A percentile compares a stretch with the other conserved stretches of the same genome.
Evolutionary conservation across 2,888 invertebrate genomes (phyloP).

Genomic region (Euplagia quadripunctaria): DNA sequence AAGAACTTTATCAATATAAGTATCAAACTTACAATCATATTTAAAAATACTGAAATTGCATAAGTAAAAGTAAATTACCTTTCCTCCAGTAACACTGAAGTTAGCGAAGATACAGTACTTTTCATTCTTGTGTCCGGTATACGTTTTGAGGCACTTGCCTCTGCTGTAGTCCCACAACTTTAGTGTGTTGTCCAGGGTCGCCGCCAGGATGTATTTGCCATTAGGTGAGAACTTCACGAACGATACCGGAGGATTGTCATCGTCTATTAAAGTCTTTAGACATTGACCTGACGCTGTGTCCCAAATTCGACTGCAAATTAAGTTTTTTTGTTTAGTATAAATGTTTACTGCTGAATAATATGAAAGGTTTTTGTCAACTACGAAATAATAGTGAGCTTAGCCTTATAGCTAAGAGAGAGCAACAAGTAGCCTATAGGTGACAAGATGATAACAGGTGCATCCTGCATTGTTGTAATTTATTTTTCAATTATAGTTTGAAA

Average conservation of each 20-base stretch:
- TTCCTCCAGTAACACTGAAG: conserved; percentile 99
- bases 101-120: conserved; percentile 99
- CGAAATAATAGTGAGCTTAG: too few species aligned
- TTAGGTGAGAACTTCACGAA: conserved; percentile 99
- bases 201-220: conserved; percentile 99
- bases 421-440: neutral
- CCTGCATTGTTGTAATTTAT: neutral
- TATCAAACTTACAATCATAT: too few species aligned
- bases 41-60: neutral
- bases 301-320: conserved; percentile 96
- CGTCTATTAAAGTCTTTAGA: conserved; percentile 99
- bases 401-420: too few species aligned
- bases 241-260: conserved; percentile 99
- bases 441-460: neutral
- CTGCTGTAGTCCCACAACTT: conserved; percentile 99
- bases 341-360: neutral
- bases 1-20: neutral
- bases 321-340: neutral
- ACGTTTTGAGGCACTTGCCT: conserved; percentile 99
- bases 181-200: conserved; percentile 98
- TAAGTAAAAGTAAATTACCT: conserved; percentile 87
- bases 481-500: neutral
- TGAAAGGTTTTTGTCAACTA: neutral
- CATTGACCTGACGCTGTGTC: conserved; percentile 99
- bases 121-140: conserved; percentile 99